Evolutionary conservation across 2,888 invertebrate species (phyloP), one percentile per base, ranked within the genome.

Genomic region (Drosophila hamatofila): DNA sequence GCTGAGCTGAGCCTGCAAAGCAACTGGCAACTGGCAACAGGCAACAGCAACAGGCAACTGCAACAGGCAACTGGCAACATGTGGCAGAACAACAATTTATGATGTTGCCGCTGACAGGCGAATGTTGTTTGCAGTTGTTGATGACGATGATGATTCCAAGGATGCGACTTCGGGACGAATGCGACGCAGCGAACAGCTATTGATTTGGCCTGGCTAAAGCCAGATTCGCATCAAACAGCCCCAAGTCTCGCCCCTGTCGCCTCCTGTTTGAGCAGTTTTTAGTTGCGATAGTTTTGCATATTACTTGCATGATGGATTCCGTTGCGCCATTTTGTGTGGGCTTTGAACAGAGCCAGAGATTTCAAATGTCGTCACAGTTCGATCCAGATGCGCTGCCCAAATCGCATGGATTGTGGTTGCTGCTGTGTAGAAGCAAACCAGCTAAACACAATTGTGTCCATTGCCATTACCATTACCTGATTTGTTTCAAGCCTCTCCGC

Each of bases 41-140:
- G 41, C 64, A 61, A 39, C 42, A 25, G 39, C 64, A 60, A 39
- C 51, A 64, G 64, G 61, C 60, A 71, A 73, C 51, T 6, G 56
- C 42, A 56, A 72, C 51, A 33, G 51, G 49, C 64, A 57, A 62
- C 58, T 48, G 58, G 88, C 86, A 87, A 87, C 87, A 87, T 87
- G 90, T 87, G 90, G 90, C 87, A 88, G 84, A 88, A 88, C 89
- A 91, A 90, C 91, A 91, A 91, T 91, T 91, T 91, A 91, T 91
- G 91, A 91, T 91, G 91, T 91, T 91, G 89, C 88, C 88, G 91
- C 90, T 90, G 91, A 90, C 91, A 90, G 88, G 90, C 90, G 89
- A 90, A 90, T 88, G 91, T 85, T 91, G 89, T 90, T 91, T 86
- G 83, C 88, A 88, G 90, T 89, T 89, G 80, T 83, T 90, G 87